These are phyloP conservation scores for Pandion haliaetus DNA, from an alignment of 2,113 vertebrate species.

Conservation along the genomic window DNA sequence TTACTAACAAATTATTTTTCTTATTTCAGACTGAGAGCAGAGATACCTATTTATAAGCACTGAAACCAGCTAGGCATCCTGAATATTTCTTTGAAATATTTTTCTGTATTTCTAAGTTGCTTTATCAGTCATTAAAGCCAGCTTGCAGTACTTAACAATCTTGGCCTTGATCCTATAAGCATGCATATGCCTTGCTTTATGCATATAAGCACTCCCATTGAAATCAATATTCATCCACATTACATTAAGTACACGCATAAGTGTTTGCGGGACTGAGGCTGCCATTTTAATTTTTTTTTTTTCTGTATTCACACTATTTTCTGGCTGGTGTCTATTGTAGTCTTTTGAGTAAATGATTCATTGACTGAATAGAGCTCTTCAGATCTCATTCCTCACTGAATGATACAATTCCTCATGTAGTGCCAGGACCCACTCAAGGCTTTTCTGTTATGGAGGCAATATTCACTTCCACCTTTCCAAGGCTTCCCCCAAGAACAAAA, in stretches of 20 bases:
- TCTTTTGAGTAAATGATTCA: conserved; percentile 34
- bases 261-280: conserved; percentile 19
- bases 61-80: not conserved
- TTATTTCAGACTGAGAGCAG: not conserved
- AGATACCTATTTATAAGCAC: not conserved
- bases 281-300: not conserved
- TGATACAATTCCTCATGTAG: conserved; percentile 7
- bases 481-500: not conserved
- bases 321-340: conserved; percentile 17
- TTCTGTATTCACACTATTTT: conserved; percentile 11
- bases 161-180: conserved; percentile 56
- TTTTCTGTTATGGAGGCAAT: not conserved
- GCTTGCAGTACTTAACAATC: conserved; percentile 34
- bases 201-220: conserved; percentile 35
- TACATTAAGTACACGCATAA: conserved; percentile 26
- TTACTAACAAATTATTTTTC: not conserved
- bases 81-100: conserved; percentile 14
- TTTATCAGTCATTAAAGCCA: conserved; percentile 43
- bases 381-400: conserved; percentile 26
- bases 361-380: conserved; percentile 25
- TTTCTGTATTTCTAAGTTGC: conserved; percentile 13
- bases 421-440: conserved; percentile 16
- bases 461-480: not conserved
- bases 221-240: conserved; percentile 56
- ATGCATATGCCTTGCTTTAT: conserved; percentile 26